Evolutionary conservation across 2,888 invertebrate species (phyloP), one percentile per base, ranked within the genome.

Genomic region (Anoplius nigerrimus): DNA sequence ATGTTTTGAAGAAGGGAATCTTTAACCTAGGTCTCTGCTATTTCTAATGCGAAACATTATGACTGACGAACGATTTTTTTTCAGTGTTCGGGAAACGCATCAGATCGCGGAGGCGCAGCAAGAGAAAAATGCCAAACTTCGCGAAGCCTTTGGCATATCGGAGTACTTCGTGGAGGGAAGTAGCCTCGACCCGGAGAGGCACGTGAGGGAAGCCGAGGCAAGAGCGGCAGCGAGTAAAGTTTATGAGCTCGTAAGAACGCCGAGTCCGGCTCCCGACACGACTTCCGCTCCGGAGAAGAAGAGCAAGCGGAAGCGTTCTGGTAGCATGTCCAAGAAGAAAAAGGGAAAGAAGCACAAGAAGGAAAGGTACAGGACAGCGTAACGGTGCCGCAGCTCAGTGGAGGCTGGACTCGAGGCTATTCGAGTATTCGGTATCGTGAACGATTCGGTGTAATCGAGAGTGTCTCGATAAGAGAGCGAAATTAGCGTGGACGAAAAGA

Each of bases 71-170:
- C n/a, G 4, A 52, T 57, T 75, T 63, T n/a, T n/a, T 52, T 87
- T 89, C 90, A 97, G 97, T 90, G 97, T 97, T 72, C 95, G 95
- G 72, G 98, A 98, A 88, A 98, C 97, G 55, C 98, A 99, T 91
- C 97, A 98, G 89, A 93, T 97, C 75, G 98, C 98, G 0, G 97
- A 97, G 89, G 98, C 98, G 22, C 98, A 98, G 88, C 95, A 96
- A 85, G 96, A 97, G 89, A 98, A 98, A 90, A 98, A 98, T 91
- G 96, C 96, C 1, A 93, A 95, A 65, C 91, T 98, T 71, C 93
- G 97, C 62, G 96, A 97, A 88, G 98, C 98, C 4, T 98, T 98
- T 89, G 98, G 98, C 66, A 97, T 99, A 80, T 95, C 96, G 27
- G 95, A 97, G 82, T 94, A 93, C 84, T 98, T 98, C 90, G 95